Evolutionary conservation across 1,140 invertebrate genomes (phyloP).

Genomic region (Reticulitermes speratus): DNA sequence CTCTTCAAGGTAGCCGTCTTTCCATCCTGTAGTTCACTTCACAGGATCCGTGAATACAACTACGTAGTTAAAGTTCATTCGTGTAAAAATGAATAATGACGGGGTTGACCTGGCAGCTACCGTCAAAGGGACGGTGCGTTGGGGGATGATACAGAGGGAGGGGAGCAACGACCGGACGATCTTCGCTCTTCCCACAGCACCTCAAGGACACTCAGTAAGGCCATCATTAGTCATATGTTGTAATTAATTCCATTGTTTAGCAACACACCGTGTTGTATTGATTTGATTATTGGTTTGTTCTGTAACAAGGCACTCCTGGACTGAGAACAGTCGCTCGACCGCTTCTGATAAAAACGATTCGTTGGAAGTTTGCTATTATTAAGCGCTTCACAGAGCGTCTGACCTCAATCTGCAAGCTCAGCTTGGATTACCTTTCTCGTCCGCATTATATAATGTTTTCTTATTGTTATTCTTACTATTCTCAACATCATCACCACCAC

Average conservation of each 20-base stretch:
- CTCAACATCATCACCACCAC: too few relatives aligned
- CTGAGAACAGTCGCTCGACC: too few relatives aligned
- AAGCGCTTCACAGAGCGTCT: too few relatives aligned
- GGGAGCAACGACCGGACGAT: background rate
- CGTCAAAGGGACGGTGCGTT: background rate
- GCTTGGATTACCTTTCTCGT: too few relatives aligned
- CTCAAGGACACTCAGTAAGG: background rate
- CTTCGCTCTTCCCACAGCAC: background rate
- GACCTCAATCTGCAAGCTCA: too few relatives aligned
- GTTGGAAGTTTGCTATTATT: too few relatives aligned
- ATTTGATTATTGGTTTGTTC: background rate
- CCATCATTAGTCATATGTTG: background rate
- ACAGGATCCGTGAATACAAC: background rate
- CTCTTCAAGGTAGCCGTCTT: background rate
- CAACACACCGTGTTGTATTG: background rate
- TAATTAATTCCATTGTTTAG: background rate
- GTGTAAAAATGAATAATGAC: constrained; percentile 14
- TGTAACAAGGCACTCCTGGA: too few relatives aligned
- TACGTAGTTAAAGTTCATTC: background rate
- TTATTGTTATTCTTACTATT: too few relatives aligned
- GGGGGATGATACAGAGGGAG: background rate
- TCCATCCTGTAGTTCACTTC: background rate
- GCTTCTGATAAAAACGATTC: too few relatives aligned
- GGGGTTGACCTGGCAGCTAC: constrained; percentile 6
- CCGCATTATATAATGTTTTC: too few relatives aligned